phyloP scores from a whole-genome alignment of 2,113 vertebrate species.

The Larimichthys polyactis region DNA sequence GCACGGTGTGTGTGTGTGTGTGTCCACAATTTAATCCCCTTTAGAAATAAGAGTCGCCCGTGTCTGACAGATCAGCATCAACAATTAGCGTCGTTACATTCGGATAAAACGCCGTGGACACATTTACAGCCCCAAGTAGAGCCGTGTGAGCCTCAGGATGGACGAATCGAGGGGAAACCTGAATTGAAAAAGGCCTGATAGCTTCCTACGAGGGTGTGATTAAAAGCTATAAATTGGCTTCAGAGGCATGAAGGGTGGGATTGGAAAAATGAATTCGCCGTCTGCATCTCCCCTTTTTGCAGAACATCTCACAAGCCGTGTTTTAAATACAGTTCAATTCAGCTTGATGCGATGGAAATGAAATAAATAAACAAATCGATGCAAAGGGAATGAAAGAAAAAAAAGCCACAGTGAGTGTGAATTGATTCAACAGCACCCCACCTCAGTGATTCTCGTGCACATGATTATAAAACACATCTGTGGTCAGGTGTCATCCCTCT shows the following conservation, averaged over 20 bases:
- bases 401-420: constrained; percentile 4
- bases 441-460: constrained; percentile 21
- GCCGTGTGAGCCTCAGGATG: constrained; percentile 34
- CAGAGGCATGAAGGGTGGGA: constrained; percentile 24
- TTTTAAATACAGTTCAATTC: background rate
- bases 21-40: constrained; percentile 37
- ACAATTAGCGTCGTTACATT: constrained; percentile 47
- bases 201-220: constrained; percentile 61
- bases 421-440: constrained; percentile 35
- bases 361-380: constrained; percentile 46
- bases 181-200: constrained; percentile 60
- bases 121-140: background rate
- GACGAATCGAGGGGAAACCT: constrained; percentile 37
- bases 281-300: background rate
- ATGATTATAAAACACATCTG: constrained; percentile 49
- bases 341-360: constrained; percentile 1
- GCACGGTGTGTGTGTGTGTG: constrained; percentile 34
- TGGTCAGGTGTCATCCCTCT: constrained; percentile 43
- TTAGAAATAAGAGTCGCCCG: constrained; percentile 43
- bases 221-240: constrained; percentile 50
- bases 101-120: constrained; percentile 5
- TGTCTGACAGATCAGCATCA: constrained; percentile 54
- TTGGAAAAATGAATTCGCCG: constrained; percentile 3
- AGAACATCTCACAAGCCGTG: background rate
- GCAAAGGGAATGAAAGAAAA: background rate